Evolutionary conservation across 1,140 invertebrate genomes (phyloP), one percentile per base, ranked within the genome.

Genomic region (Hormaphis cornu): DNA sequence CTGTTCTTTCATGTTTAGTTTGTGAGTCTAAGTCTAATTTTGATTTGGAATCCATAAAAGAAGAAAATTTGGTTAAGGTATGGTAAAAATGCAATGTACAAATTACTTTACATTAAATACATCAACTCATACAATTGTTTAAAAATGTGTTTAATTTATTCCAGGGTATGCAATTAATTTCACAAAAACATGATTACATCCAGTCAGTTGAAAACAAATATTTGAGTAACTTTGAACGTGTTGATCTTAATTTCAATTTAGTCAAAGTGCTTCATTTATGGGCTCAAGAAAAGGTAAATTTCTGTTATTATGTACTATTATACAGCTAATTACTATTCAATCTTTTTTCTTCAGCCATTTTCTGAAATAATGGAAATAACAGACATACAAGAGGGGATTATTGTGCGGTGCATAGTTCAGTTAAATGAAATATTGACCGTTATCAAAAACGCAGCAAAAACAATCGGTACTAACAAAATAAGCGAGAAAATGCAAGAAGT

Each of bases 301-400:
- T 40, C 30, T n/a, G 28, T 28, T 16, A 44, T 28, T 24, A 61
- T 20, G 12, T 14, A 42, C 12, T 33, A 28, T 28, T 35, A 22
- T 20, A n/a, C n/a, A n/a, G n/a, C n/a, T n/a, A n/a, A n/a, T n/a
- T n/a, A n/a, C n/a, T n/a, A n/a, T n/a, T n/a, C n/a, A n/a, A n/a
- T n/a, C n/a, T n/a, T 73, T 42, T 73, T 52, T 72, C 78, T 81
- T 53, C 80, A 90, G 85, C 87, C 91, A 0, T 98, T 99, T 78
- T 84, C 88, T 0, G 89, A 96, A 73, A 97, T 98, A 53, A 96
- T 95, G 85, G 82, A 87, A 63, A 79, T 95, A 46, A 97, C 94
- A 0, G 91, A 95, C 72, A 88, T 97, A 3, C 95, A 99, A 78
- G 97, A 99, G 81, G 97, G 97, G 3, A 92, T 98, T 42, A 98